Evolutionary conservation across 53 echinoderm and acorn worm genomes (phyloP), one percentile per base, ranked within the genome.

Genomic region (Stichopus horrens): DNA sequence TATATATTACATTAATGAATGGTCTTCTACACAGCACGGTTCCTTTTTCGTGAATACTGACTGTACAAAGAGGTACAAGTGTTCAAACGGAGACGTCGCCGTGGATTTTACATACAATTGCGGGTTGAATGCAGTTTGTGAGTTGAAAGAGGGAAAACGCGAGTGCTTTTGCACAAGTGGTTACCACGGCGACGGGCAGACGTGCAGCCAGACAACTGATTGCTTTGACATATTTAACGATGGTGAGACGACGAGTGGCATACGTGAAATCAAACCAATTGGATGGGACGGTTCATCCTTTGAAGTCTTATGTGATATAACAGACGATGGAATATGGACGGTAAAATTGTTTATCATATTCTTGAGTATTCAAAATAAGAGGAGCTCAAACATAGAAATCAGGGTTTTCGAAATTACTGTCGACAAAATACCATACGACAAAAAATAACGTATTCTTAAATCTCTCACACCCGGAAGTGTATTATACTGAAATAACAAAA

Each of bases 251-350:
- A 19, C 11, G 5, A 75, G n/a, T 37, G 75, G 75, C 9, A 22
- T 75, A 75, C 5, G n/a, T 8, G 4, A 13, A 4, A 75, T 75
- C 75, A 75, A 75, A 75, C 75, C 75, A 37, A 75, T 75, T 37
- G n/a, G n/a, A 9, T 75, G 75, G 75, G n/a, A 5, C n/a, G 75
- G n/a, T 8, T 37, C 75, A n/a, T 19, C 75, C 21, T 75, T 75
- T 75, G 75, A 75, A 9, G 75, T 75, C 75, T 16, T 75, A 20
- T 75, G 75, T 75, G n/a, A 75, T 37, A 75, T 75, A 19, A 75
- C 75, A 9, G 75, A 75, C 37, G 75, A 19, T 9, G 75, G 75
- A 9, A 20, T 13, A 75, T 75, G 75, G 75, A 75, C 75, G 22
- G 75, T 75, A 37, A 75, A 19, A 16, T 19, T 19, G 8, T 4